Base-by-base conservation (phyloP, 2,113 vertebrate genomes). In the Ornithorhynchus anatinus region DNA sequence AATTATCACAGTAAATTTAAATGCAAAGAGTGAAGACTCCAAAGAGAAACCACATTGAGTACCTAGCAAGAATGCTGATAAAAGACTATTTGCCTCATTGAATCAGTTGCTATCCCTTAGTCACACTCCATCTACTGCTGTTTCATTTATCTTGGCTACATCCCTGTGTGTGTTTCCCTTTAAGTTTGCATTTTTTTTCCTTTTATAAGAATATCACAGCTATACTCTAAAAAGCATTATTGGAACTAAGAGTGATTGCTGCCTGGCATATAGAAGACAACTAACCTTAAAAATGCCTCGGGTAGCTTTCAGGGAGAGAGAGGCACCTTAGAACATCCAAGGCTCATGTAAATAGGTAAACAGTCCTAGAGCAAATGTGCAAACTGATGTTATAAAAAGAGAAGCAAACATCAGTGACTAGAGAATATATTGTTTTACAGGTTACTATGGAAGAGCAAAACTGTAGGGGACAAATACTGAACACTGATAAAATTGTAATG, bases 261-360 rank as follows among this genome's bases (percentile, higher is more conserved):
- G 56, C 31, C 64, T 75, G 32, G 59, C 31, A 42, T 38, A 17
- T 44, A 54, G 65, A 79, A n/a, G n/a, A n/a, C n/a, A n/a, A n/a
- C n/a, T n/a, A n/a, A n/a, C n/a, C n/a, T n/a, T n/a, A n/a, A n/a
- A n/a, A 84, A 78, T 65, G 45, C 53, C 66, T 59, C 38, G 44
- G 71, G 36, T 52, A 82, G 53, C 73, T 63, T 84, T 76, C 51
- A 82, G 52, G 86, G 59, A 54, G 52, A 86, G 59, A 54, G 54
- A 47, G 61, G 69, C 88, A 65, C 40, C 12, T 43, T 36, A 72
- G 27, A 81, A 78, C 35, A 81, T 57, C 54, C 29, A 68, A 74
- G 66, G 38, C n/a, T 29, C 42, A 0, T 35, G 77, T 83, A 79
- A 82, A 80, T 51, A 85, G 57, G 25, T 61, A 69, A 77, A 59